phyloP scores from a whole-genome alignment of 2,888 invertebrate genomes.

The Oligia fasciuncula region DNA sequence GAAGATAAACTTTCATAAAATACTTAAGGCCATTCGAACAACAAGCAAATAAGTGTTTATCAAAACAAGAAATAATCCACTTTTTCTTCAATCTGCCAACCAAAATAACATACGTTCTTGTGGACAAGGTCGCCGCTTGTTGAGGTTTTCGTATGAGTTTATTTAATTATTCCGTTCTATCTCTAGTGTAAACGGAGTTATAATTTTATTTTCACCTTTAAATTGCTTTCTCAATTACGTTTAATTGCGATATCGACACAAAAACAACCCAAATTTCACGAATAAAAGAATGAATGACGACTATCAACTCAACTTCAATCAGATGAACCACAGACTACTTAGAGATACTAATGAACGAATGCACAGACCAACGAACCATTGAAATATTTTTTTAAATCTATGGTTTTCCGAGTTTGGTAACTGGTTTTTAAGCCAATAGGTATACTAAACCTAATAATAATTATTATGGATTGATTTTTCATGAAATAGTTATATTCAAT shows the following conservation, averaged over 20 bases:
- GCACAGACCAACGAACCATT: conserved; percentile 37
- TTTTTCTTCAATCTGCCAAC: conserved; percentile 76
- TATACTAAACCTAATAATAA: too few species aligned
- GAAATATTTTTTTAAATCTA: neutral
- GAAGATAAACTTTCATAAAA: conserved; percentile 39
- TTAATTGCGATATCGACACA: conserved; percentile 72
- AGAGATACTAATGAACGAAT: conserved; percentile 18
- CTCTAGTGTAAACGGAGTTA: conserved; percentile 53
- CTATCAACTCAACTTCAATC: conserved; percentile 29
- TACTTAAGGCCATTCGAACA: conserved; percentile 34
- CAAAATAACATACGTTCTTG: conserved; percentile 79
- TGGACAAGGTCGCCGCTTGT: conserved; percentile 82
- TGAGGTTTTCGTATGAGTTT: conserved; percentile 62
- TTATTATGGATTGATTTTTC: too few species aligned
- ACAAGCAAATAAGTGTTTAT: conserved; percentile 60
- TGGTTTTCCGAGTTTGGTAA: neutral
- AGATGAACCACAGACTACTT: conserved; percentile 15
- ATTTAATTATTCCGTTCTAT: conserved; percentile 62
- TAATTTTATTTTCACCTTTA: conserved; percentile 62
- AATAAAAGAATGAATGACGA: conserved; percentile 69
- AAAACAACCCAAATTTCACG: conserved; percentile 83
- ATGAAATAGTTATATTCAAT: too few species aligned
- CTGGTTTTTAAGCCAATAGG: neutral
- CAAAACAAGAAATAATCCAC: conserved; percentile 69
- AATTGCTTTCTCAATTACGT: conserved; percentile 65